Percentiles rank a stretch among this genome's conserved stretches.
phyloP scores from a whole-genome alignment of 2,888 invertebrate genomes.

The Ormyrus rosae region DNA sequence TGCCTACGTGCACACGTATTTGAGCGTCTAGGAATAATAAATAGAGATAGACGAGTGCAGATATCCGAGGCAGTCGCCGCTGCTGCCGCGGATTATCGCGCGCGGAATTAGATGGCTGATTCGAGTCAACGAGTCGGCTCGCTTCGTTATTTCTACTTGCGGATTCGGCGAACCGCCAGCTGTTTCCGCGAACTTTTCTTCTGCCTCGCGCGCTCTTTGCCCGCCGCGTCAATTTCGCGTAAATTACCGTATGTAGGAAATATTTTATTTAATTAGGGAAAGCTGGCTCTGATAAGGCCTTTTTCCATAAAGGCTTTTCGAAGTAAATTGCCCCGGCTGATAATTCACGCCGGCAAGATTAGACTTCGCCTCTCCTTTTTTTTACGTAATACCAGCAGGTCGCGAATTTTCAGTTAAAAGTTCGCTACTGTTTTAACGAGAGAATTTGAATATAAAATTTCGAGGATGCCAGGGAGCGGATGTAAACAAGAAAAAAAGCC shows the following conservation, averaged over 20 bases:
- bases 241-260: conserved; percentile 2
- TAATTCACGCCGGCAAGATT: too few relatives aligned
- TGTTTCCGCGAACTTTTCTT: background rate
- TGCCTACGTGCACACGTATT: conserved; percentile 27
- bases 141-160: conserved; percentile 44
- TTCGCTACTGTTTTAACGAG: background rate
- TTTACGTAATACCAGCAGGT: too few relatives aligned
- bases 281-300: too few relatives aligned
- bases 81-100: conserved; percentile 66
- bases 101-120: conserved; percentile 71
- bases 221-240: background rate
- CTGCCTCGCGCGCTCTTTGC: background rate
- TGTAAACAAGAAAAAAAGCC: conserved; percentile 29
- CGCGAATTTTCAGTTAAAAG: background rate
- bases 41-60: conserved; percentile 70
- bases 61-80: conserved; percentile 59
- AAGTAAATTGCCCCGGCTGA: too few relatives aligned
- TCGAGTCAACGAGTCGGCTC: conserved; percentile 37
- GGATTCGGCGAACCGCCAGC: conserved; percentile 18
- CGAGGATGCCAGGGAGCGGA: background rate
- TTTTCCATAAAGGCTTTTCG: too few relatives aligned
- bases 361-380: too few relatives aligned
- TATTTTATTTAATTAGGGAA: background rate
- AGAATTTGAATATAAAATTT: background rate
- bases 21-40: conserved; percentile 70